Conservation (phyloP, 1,140 invertebrate genomes). For the Pantala flavescens region DNA sequence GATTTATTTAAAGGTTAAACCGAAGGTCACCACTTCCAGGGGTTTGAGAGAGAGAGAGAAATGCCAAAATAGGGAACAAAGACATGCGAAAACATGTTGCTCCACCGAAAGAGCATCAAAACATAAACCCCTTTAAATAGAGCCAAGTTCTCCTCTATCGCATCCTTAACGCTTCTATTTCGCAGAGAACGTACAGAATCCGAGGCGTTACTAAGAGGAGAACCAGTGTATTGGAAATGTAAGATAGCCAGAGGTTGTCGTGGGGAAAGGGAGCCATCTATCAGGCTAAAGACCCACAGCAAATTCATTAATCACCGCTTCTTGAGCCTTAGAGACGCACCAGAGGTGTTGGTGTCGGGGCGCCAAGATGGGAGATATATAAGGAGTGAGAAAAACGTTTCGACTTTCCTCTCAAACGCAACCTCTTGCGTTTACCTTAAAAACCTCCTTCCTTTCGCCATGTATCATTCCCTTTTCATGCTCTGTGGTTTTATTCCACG, state of each 20-base stretch:
- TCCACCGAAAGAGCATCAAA: no score
- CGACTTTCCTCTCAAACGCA: background rate
- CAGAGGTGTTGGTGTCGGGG: background rate
- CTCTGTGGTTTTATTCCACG: background rate
- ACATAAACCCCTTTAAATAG: background rate
- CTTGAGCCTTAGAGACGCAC: background rate
- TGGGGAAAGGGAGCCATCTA: background rate
- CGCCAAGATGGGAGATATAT: background rate
- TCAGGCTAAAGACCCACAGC: background rate
- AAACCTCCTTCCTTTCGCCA: background rate
- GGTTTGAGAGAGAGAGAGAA: no score
- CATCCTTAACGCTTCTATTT: background rate
- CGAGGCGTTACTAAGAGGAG: background rate
- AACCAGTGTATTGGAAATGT: background rate
- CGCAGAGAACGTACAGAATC: background rate
- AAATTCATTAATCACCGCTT: constrained; percentile 7
- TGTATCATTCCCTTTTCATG: background rate
- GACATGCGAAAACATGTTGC: no score
- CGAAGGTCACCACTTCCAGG: no score
- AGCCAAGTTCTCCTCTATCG: background rate
- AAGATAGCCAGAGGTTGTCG: background rate
- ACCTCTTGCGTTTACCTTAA: background rate
- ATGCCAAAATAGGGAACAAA: no score
- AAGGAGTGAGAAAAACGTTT: background rate
- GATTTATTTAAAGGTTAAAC: no score